Conservation (phyloP, 2,888 invertebrate genomes). For the Hemistola chrysoprasaria region DNA sequence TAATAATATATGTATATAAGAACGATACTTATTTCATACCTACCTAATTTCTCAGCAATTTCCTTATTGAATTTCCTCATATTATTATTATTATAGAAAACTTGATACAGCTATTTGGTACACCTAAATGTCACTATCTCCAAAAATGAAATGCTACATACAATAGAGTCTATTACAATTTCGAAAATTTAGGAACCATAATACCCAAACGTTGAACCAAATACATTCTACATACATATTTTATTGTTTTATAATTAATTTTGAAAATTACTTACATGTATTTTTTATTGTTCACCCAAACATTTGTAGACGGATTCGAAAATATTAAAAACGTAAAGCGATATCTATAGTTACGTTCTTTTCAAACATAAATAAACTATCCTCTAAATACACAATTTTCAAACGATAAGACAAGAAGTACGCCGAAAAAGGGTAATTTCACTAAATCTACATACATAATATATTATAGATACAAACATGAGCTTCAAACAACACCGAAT, state of each 20-base stretch:
- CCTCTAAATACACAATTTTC: conserved; percentile 64
- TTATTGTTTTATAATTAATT: conserved; percentile 71
- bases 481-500: conserved; percentile 78
- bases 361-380: conserved; percentile 72
- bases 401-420: conserved; percentile 63
- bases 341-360: conserved; percentile 65
- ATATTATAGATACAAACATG: conserved; percentile 69
- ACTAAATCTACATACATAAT: conserved; percentile 70
- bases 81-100: conserved; percentile 62
- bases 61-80: conserved; percentile 67
- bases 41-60: conserved; percentile 74
- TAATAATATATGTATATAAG: conserved; percentile 45
- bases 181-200: conserved; percentile 83
- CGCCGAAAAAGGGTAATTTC: conserved; percentile 68
- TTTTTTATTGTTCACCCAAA: conserved; percentile 71
- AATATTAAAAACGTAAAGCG: conserved; percentile 68
- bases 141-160: conserved; percentile 79
- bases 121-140: conserved; percentile 76
- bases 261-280: conserved; percentile 74
- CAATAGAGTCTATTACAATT: conserved; percentile 82
- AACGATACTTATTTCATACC: conserved; percentile 73
- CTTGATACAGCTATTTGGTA: conserved; percentile 81
- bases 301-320: conserved; percentile 79
- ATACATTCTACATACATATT: conserved; percentile 70
- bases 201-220: conserved; percentile 81